Evolutionary conservation across 2,797 vertebrate species (phyloP).

Genomic region (Liparis tanakae): DNA sequence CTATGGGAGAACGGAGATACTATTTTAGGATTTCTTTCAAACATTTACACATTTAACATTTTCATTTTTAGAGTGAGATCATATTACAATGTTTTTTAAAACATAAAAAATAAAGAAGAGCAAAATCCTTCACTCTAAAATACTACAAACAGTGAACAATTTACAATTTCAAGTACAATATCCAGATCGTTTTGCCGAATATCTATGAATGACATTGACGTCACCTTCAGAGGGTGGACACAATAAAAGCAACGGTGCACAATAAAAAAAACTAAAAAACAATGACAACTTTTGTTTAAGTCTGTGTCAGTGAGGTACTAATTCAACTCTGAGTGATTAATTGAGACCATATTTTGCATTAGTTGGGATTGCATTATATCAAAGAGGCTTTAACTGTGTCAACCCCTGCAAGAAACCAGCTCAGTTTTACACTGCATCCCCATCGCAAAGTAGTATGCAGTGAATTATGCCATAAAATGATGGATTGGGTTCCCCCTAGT

Average conservation of each 20-base stretch:
- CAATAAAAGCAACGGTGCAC: slow-evolving; percentile 1
- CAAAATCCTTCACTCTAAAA: background rate
- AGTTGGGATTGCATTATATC: background rate
- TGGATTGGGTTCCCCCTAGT: slow-evolving; percentile 68
- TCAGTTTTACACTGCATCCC: slow-evolving; percentile 31
- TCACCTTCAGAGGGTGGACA: background rate
- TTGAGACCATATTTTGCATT: background rate
- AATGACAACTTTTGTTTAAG: background rate
- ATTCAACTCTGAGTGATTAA: background rate
- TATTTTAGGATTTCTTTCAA: background rate
- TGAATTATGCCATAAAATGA: slow-evolving; percentile 46
- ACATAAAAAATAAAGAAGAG: no score
- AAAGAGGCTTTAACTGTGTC: slow-evolving; percentile 18
- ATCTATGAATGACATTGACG: background rate
- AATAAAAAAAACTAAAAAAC: no score
- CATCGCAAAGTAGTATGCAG: slow-evolving; percentile 45
- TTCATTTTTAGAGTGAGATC: background rate
- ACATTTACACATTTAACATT: background rate
- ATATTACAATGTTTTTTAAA: background rate
- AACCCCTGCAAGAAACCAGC: slow-evolving; percentile 40
- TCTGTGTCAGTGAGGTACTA: background rate
- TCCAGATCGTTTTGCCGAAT: background rate
- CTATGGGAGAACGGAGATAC: background rate
- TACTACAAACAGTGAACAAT: background rate
- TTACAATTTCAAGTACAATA: background rate